phyloP scores from a whole-genome alignment of 53 echinoderm and acorn worm species.

The Glandiceps talaboti region DNA sequence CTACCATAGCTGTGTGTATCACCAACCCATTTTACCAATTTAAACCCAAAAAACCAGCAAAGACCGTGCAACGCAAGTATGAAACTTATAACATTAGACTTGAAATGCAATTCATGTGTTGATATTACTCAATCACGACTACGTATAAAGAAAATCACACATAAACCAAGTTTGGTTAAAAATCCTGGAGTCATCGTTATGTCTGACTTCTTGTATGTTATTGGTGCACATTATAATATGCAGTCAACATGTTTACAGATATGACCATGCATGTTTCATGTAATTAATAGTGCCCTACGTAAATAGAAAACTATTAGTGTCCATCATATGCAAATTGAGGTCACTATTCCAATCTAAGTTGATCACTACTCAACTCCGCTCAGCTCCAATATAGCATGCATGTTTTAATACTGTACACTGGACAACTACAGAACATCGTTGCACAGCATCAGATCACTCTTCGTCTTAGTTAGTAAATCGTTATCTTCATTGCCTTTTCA shows the following conservation, averaged over 20 bases:
- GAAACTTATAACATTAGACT: background rate
- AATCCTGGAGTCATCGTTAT: background rate
- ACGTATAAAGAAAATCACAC: background rate
- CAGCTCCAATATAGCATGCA: too few species aligned
- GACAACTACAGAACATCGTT: too few species aligned
- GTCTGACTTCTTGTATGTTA: background rate
- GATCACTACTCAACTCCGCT: too few species aligned
- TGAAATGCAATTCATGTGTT: background rate
- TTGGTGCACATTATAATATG: background rate
- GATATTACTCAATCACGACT: background rate
- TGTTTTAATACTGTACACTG: too few species aligned
- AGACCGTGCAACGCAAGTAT: background rate
- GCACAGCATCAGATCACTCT: too few species aligned
- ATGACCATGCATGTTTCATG: too few species aligned
- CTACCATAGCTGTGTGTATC: background rate
- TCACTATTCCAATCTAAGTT: too few species aligned
- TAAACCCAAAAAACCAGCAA: background rate
- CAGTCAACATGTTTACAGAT: background rate
- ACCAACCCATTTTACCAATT: background rate
- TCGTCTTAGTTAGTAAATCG: too few species aligned
- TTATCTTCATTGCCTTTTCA: too few species aligned
- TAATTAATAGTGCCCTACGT: too few species aligned
- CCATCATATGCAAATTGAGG: too few species aligned
- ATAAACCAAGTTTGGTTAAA: background rate
- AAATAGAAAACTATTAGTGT: too few species aligned